These are phyloP conservation scores for Calephelis nemesis DNA, from an alignment of 1,140 invertebrate genomes.

Conservation along the genomic window DNA sequence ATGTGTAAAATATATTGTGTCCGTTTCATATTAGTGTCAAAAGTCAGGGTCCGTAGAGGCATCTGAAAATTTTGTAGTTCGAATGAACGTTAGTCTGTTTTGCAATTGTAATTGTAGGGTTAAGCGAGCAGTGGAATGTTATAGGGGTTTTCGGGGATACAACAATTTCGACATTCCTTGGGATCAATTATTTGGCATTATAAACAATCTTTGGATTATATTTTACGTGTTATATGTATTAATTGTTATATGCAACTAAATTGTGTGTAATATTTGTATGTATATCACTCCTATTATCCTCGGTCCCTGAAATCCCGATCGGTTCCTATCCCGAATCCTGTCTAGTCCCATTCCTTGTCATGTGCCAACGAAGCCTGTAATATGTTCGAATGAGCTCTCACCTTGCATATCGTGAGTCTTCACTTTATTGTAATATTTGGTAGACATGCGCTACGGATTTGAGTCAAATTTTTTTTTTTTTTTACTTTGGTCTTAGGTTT, in stretches of 20 bases:
- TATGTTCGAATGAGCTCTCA: conserved; percentile 44
- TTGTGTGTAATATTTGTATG: conserved; percentile 45
- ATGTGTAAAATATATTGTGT: background rate
- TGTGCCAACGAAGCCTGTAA: conserved; percentile 67
- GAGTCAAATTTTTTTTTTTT: background rate
- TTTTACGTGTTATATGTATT: conserved; percentile 33
- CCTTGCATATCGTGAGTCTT: conserved; percentile 21
- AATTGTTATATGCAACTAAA: conserved; percentile 35
- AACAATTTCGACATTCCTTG: conserved; percentile 69
- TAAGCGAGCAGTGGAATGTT: conserved; percentile 52
- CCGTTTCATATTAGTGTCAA: conserved; percentile 1
- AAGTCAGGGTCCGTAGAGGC: conserved; percentile 27
- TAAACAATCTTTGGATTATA: conserved; percentile 42
- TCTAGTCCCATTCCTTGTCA: conserved; percentile 70
- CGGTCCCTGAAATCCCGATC: conserved; percentile 47
- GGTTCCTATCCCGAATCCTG: conserved; percentile 63
- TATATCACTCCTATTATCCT: conserved; percentile 37
- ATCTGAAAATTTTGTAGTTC: conserved; percentile 66
- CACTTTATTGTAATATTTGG: conserved; percentile 14
- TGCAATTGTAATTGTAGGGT: conserved; percentile 55
- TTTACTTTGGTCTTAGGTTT: too few species aligned
- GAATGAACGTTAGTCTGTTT: conserved; percentile 60
- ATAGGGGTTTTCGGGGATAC: conserved; percentile 60
- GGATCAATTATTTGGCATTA: conserved; percentile 33
- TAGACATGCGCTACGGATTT: conserved; percentile 18